Base-by-base conservation (phyloP, 2,113 vertebrate genomes). In the Echinops telfairi region DNA sequence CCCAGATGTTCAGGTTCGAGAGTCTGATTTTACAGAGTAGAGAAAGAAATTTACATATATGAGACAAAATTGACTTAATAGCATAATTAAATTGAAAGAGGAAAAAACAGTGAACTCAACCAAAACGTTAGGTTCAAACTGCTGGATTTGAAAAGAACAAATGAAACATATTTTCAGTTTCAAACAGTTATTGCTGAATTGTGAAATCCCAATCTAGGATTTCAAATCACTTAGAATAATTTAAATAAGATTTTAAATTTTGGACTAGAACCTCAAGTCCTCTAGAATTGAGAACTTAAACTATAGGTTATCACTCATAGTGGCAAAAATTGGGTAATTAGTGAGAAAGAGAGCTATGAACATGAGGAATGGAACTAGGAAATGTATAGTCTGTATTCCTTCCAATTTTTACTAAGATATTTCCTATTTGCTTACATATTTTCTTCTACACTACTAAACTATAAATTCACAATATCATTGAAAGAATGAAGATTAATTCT, bases 121-220 rank as follows among this genome's bases (percentile, higher is more conserved):
- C 73, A 71, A 79, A 78, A 79, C 0, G 2, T 83, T 84, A 89
- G 36, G 64, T n/a, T 2, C 12, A 31, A 93, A 79, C 11, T 31
- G 3, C 40, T 19, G n/a, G 38, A 38, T 93, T 64, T 53, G 71
- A 40, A 73, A 78, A 89, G 7, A 83, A 78, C 29, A 93, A 22
- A 43, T 70, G 6, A 88, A 88, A 43, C 3, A 23, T 29, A 88
- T 62, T 80, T 86, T 75, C 15, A 82, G 12, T 47, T 87, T 87
- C 36, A 94, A 85, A 53, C 27, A 80, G n/a, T 71, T 89, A 89
- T 79, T 80, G 1, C n/a, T 76, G 33, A 22, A 90, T 33, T 66
- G 47, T 36, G 0, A 83, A 43, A 14, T 17, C 53, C 9, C 36
- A 58, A 6, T 4, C 43, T 77, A 94, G 40, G 68, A 76, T 66